These are phyloP conservation scores for Pseudomyrmex concolor DNA, from an alignment of 1,140 invertebrate species.

Conservation along the genomic window DNA sequence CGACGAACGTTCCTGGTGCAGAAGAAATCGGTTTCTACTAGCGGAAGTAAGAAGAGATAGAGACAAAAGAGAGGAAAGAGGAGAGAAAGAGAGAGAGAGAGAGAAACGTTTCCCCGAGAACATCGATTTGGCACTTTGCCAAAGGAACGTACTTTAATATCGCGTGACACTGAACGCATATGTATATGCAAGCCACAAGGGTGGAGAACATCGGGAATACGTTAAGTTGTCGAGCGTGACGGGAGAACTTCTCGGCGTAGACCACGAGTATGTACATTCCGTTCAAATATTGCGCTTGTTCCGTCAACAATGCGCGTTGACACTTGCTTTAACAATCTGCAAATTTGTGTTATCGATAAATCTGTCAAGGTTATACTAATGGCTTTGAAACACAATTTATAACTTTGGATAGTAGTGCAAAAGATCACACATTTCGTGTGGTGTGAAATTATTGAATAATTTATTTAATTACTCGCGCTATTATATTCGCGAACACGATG, in stretches of 20 bases:
- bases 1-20: not conserved
- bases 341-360: slow-evolving; percentile 38
- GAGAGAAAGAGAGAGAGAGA: not conserved
- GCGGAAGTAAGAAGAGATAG: slow-evolving; percentile 27
- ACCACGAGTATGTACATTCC: slow-evolving; percentile 13
- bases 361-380: not conserved
- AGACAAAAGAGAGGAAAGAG: not conserved
- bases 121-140: slow-evolving; percentile 64
- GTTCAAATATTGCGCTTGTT: slow-evolving; percentile 52
- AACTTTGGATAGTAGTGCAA: not conserved
- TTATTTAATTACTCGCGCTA: slow-evolving; percentile 44
- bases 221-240: slow-evolving; percentile 58
- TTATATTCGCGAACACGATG: not conserved
- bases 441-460: slow-evolving; percentile 25
- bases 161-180: slow-evolving; percentile 54
- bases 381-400: not conserved
- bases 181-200: slow-evolving; percentile 31
- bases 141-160: slow-evolving; percentile 70
- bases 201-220: slow-evolving; percentile 46
- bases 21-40: slow-evolving; percentile 44
- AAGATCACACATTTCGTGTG: not conserved
- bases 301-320: slow-evolving; percentile 24
- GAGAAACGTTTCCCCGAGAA: slow-evolving; percentile 22
- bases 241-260: slow-evolving; percentile 27
- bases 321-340: slow-evolving; percentile 43